Base-by-base conservation (phyloP, 2,113 vertebrate genomes). In the Dicentrarchus labrax region DNA sequence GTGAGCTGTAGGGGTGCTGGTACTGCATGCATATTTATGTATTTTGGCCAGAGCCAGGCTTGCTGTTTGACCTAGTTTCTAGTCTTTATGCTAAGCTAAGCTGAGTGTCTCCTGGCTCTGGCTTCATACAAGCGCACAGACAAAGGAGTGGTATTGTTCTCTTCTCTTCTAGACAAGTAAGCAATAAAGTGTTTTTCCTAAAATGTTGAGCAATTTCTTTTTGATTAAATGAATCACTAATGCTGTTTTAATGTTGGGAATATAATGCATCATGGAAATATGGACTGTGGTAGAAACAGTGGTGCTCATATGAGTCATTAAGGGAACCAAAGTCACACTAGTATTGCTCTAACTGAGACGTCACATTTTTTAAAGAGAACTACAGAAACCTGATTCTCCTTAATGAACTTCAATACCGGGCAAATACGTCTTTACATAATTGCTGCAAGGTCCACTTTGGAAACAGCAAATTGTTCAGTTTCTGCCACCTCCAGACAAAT, bases 401-500 rank as follows among this genome's bases (percentile, higher is more conserved):
- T 22, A n/a, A 50, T 54, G 10, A 53, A 7, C 12, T 10, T 73
- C 5, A 36, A 68, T 65, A 30, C 10, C 17, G 17, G 13, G 6
- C 41, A 22, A 24, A 1, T 19, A 10, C 6, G 7, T 30, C 15
- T 21, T 47, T 43, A 70, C 21, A 48, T 45, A 76, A 76, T 21
- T 30, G 12, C 65, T 30, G 45, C 21, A 4, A 4, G 17, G 4
- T 41, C 43, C 50, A 22, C 38, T 66, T 56, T 21, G 5, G 21
- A 61, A 65, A 76, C 51, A 61, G 30, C n/a, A 47, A 43, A 38
- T 72, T 45, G n/a, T 62, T 43, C 30, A 11, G 86, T 91, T 80
- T 81, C 78, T 81, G 39, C 71, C 71, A 60, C 71, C 21, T 84
- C 82, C 79, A 73, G 72, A 87, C 69, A 80, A 66, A 80, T 54